A percentile compares a stretch with the other conserved stretches of the same genome.
Conservation (phyloP, 1,140 invertebrate species). For the Drosophila ogumai region DNA sequence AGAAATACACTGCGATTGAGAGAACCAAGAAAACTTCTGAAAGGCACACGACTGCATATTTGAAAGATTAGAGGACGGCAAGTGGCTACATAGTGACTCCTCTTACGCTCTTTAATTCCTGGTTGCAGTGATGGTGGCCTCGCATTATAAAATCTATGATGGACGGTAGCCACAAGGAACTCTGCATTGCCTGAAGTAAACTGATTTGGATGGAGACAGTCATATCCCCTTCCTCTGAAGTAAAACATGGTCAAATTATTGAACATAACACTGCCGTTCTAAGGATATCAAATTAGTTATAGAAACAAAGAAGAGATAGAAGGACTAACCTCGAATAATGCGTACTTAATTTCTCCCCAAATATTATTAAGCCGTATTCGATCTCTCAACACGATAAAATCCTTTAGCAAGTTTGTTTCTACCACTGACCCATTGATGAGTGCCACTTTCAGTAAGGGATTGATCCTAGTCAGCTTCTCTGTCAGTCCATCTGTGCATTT, state of each 20-base stretch:
- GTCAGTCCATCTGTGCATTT: neutral
- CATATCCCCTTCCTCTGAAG: neutral
- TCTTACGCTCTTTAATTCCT: too few relatives aligned
- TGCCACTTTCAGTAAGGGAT: neutral
- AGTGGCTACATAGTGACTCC: too few relatives aligned
- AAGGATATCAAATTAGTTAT: neutral
- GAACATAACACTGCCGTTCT: neutral
- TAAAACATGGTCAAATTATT: too few relatives aligned
- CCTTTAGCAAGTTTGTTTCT: neutral
- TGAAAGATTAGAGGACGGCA: too few relatives aligned
- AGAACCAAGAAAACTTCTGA: too few relatives aligned
- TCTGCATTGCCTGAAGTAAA: neutral
- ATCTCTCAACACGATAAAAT: neutral
- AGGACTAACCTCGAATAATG: neutral
- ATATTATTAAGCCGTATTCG: fast-evolving
- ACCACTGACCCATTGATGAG: neutral
- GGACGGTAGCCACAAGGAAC: too few relatives aligned
- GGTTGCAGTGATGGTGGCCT: too few relatives aligned
- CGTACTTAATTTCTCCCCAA: neutral
- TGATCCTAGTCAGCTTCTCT: neutral
- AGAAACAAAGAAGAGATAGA: neutral
- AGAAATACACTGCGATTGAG: too few relatives aligned
- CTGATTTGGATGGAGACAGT: neutral
- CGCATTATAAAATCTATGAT: too few relatives aligned
- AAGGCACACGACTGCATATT: too few relatives aligned